Conservation (phyloP, 2,888 invertebrate species). For the Brenthis hecate region DNA sequence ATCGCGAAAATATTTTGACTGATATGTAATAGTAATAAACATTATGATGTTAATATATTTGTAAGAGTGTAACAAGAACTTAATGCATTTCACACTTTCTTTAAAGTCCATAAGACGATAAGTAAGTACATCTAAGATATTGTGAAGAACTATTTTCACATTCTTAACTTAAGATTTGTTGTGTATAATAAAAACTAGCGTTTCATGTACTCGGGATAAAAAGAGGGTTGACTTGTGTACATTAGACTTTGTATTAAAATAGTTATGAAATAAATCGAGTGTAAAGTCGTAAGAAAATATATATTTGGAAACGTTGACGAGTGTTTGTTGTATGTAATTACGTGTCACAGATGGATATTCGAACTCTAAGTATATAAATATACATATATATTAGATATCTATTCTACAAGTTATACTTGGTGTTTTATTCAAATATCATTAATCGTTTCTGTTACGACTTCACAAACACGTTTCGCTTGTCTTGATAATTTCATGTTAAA, state of each 20-base stretch:
- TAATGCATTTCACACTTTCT: conserved; percentile 82
- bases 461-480: conserved; percentile 72
- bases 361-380: conserved; percentile 62
- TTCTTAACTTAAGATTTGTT: conserved; percentile 78
- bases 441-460: conserved; percentile 59
- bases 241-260: conserved; percentile 75
- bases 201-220: conserved; percentile 74
- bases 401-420: conserved; percentile 65
- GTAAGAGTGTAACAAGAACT: conserved; percentile 77
- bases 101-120: conserved; percentile 78
- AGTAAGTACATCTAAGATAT: conserved; percentile 72
- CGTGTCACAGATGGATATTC: conserved; percentile 72
- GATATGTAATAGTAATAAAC: conserved; percentile 67
- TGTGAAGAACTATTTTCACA: conserved; percentile 80
- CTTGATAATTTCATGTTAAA: conserved; percentile 48
- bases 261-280: conserved; percentile 69
- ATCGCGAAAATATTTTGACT: conserved; percentile 79
- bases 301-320: conserved; percentile 79
- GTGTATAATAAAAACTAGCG: conserved; percentile 70
- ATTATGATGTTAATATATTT: conserved; percentile 79
- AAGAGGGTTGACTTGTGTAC: conserved; percentile 74
- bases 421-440: conserved; percentile 62
- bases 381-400: conserved; percentile 48
- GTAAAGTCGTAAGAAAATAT: conserved; percentile 77
- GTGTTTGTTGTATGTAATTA: conserved; percentile 77